Evolutionary conservation across 2,113 vertebrate genomes (phyloP).

Genomic region (Xiphorhynchus elegans): DNA sequence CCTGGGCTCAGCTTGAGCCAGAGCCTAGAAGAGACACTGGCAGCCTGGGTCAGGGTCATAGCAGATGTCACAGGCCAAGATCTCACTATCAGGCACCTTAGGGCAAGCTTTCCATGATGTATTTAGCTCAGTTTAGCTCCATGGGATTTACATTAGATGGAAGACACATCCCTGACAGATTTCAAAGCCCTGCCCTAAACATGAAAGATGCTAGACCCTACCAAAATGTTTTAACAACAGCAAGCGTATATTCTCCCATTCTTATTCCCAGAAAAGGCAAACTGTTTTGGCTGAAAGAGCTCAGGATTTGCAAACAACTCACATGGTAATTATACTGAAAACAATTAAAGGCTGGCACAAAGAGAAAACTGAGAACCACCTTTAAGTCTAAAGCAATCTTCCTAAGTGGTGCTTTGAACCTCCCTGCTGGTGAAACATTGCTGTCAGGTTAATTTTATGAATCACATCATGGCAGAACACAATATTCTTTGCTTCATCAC

Average conservation of each 20-base stretch:
- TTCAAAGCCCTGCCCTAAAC: background rate
- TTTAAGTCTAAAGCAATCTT: constrained; percentile 26
- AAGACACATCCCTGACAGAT: background rate
- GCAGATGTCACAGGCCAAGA: background rate
- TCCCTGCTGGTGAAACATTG: background rate
- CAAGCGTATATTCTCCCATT: background rate
- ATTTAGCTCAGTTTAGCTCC: background rate
- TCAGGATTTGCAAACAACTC: constrained; percentile 9
- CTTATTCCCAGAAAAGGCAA: background rate
- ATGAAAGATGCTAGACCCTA: background rate
- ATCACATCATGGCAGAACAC: constrained; percentile 5
- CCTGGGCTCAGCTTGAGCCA: background rate
- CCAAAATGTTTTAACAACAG: background rate
- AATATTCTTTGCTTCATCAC: background rate
- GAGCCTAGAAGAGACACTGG: background rate
- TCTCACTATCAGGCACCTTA: background rate
- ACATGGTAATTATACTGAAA: background rate
- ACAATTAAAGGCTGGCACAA: background rate
- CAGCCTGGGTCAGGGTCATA: background rate
- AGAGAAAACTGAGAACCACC: background rate
- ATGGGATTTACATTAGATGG: background rate
- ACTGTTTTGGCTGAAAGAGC: background rate
- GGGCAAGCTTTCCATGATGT: background rate
- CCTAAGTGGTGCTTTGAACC: background rate
- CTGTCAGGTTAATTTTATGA: background rate